Evolutionary conservation across 2,888 invertebrate species (phyloP).

Genomic region (Drosophila helvetica): DNA sequence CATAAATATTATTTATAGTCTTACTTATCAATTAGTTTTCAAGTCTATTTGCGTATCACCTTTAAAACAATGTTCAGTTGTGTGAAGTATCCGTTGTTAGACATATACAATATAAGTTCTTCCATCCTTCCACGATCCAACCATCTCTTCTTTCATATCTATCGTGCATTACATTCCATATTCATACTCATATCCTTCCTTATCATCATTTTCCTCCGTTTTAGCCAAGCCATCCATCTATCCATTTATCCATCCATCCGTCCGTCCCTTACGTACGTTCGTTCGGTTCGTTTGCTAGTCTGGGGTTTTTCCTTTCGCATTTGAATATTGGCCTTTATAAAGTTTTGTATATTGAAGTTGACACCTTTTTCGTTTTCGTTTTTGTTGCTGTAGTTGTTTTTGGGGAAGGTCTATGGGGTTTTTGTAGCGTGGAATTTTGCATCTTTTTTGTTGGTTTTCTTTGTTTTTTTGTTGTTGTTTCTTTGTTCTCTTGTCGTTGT

Average conservation of each 20-base stretch:
- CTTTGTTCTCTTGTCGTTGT: slow-evolving; percentile 30
- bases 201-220: slow-evolving; percentile 23
- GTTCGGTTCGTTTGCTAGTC: slow-evolving; percentile 20
- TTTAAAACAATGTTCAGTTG: slow-evolving; percentile 79
- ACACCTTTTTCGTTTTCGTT: slow-evolving; percentile 22
- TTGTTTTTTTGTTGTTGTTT: slow-evolving; percentile 48
- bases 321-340: slow-evolving; percentile 60
- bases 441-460: slow-evolving; percentile 60
- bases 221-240: slow-evolving; percentile 45
- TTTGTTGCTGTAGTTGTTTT: slow-evolving; percentile 1
- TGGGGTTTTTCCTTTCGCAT: slow-evolving; percentile 11
- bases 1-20: slow-evolving; percentile 77
- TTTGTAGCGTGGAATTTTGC: slow-evolving; percentile 67
- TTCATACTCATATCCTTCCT: slow-evolving; percentile 34
- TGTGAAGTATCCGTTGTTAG: slow-evolving; percentile 73
- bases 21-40: slow-evolving; percentile 77
- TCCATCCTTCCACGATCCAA: slow-evolving; percentile 22
- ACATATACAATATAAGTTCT: slow-evolving; percentile 51
- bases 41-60: slow-evolving; percentile 80
- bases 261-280: slow-evolving; percentile 39
- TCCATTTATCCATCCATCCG: slow-evolving; percentile 32
- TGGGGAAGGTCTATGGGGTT: slow-evolving; percentile 30
- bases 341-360: slow-evolving; percentile 69
- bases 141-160: slow-evolving; percentile 34
- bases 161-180: slow-evolving; percentile 2